A percentile compares a stretch with the other conserved stretches of the same genome.
Evolutionary conservation across 2,888 invertebrate genomes (phyloP).

Genomic region (Hemistola chrysoprasaria): DNA sequence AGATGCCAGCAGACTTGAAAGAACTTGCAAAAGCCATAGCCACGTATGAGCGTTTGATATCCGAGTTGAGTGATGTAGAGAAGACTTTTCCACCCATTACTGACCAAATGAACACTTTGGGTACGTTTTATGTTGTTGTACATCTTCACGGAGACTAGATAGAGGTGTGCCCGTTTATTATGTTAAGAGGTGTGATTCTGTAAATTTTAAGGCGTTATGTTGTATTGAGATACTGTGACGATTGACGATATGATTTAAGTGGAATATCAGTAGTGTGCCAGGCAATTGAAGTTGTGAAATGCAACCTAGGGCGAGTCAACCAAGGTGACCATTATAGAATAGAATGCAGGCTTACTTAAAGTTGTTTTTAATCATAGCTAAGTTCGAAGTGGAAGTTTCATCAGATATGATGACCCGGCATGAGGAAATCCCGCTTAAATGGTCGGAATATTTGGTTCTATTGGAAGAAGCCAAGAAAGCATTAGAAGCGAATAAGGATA

Average conservation of each 20-base stretch:
- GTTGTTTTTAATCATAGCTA: slow-evolving; percentile 53
- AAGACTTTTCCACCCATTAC: slow-evolving; percentile 88
- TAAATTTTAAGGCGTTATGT: no score
- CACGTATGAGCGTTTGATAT: slow-evolving; percentile 85
- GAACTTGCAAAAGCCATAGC: slow-evolving; percentile 87
- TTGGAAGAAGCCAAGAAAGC: slow-evolving; percentile 88
- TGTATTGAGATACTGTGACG: no score
- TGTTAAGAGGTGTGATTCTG: no score
- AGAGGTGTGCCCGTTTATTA: no score
- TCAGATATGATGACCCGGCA: slow-evolving; percentile 81
- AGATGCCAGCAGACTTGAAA: slow-evolving; percentile 87
- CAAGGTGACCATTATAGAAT: background rate
- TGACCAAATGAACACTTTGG: slow-evolving; percentile 87
- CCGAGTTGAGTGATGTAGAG: slow-evolving; percentile 85
- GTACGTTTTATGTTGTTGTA: no score
- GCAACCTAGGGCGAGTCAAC: no score
- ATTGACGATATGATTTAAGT: no score
- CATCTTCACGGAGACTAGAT: no score
- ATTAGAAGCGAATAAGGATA: slow-evolving; percentile 87
- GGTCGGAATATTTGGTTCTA: slow-evolving; percentile 87
- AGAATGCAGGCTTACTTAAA: no score
- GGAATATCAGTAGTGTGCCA: no score
- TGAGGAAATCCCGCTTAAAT: slow-evolving; percentile 83
- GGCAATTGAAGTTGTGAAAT: no score
- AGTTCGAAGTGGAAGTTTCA: slow-evolving; percentile 88